phyloP scores from a whole-genome alignment of 2,888 invertebrate species.

The Harmothoe impar region DNA sequence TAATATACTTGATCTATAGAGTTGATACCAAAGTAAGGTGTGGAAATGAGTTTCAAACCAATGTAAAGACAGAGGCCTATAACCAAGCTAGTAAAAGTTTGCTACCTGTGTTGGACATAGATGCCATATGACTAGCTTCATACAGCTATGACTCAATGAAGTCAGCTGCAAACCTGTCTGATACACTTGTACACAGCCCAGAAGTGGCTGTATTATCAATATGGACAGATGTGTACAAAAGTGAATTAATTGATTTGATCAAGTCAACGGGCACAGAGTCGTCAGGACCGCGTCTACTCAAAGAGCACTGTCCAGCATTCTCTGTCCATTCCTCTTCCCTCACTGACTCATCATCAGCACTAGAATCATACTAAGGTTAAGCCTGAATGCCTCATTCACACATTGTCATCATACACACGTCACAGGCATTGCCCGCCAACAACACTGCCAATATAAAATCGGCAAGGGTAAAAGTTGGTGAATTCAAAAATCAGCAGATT shows the following conservation, averaged over 20 bases:
- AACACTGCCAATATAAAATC: neutral
- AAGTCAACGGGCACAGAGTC: conserved; percentile 35
- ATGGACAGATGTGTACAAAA: conserved; percentile 18
- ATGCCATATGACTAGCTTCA: neutral
- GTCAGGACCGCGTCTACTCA: neutral
- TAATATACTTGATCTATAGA: too few relatives aligned
- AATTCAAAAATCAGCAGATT: too few relatives aligned
- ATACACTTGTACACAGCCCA: neutral
- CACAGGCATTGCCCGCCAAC: neutral
- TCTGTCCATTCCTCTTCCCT: neutral
- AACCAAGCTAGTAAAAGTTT: too few relatives aligned
- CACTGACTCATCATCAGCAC: neutral
- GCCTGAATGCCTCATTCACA: neutral
- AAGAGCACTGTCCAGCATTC: neutral
- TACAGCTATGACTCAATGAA: neutral
- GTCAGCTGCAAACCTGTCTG: neutral
- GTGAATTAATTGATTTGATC: neutral
- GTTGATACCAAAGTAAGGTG: too few relatives aligned
- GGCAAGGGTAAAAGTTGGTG: neutral
- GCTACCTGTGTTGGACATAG: too few relatives aligned
- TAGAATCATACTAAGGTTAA: neutral
- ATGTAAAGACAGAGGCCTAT: too few relatives aligned
- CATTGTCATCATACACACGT: neutral
- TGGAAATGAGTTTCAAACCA: too few relatives aligned
- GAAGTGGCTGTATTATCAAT: neutral